Conservation (phyloP, 2,797 vertebrate genomes). For the Clarias platycephalus region DNA sequence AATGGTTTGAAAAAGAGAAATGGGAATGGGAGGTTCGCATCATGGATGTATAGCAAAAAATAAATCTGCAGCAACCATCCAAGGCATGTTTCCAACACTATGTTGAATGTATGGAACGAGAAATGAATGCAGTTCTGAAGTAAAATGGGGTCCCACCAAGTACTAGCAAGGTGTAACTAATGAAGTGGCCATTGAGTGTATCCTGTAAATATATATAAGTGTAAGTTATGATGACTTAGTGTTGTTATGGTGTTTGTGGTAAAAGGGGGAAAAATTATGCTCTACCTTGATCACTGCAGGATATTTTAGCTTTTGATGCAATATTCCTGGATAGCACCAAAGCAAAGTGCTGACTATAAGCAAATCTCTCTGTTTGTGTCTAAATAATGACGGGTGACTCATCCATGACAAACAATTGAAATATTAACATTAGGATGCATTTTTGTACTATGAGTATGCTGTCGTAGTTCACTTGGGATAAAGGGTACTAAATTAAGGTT, state of each 20-base stretch:
- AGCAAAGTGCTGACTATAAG: conserved; percentile 16
- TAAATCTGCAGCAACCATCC: no score
- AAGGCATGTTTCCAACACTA: no score
- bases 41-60: no score
- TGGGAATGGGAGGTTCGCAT: no score
- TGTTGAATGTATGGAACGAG: no score
- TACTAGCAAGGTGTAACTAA: no score
- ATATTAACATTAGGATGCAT: conserved; percentile 26
- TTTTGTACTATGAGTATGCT: background rate
- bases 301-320: conserved; percentile 1
- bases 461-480: conserved; percentile 1
- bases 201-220: no score
- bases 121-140: no score
- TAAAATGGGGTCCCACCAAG: no score
- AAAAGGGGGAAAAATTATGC: background rate
- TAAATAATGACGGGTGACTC: background rate
- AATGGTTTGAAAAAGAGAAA: no score
- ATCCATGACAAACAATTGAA: conserved; percentile 21
- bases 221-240: background rate
- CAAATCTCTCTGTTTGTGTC: background rate
- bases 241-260: background rate
- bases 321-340: background rate
- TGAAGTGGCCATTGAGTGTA: no score
- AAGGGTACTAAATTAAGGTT: background rate
- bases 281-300: background rate